Conservation (phyloP, 2,888 invertebrate species). For the Candidula unifasciata region DNA sequence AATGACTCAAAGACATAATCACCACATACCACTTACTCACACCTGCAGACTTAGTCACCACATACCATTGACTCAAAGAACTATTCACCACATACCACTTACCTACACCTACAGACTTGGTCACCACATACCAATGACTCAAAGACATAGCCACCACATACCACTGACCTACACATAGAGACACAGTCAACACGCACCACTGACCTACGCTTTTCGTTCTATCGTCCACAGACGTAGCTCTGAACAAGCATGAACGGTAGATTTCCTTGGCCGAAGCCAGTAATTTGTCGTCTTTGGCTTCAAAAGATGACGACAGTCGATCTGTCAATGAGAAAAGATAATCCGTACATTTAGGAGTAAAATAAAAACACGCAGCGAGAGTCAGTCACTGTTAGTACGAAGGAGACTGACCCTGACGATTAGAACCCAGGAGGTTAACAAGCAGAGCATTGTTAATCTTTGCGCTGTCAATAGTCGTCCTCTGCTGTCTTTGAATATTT, state of each 20-base stretch:
- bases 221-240: constrained; percentile 49
- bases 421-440: no score
- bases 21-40: no score
- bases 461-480: no score
- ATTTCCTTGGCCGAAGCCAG: constrained; percentile 55
- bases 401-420: no score
- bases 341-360: no score
- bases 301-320: constrained; percentile 55
- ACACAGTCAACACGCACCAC: not conserved
- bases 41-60: not conserved
- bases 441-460: no score
- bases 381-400: no score
- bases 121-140: no score
- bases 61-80: not conserved
- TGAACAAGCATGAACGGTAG: constrained; percentile 59
- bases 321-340: constrained; percentile 52
- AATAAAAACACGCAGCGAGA: no score
- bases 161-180: constrained; percentile 46
- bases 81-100: not conserved
- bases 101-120: constrained; percentile 51
- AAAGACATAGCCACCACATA: not conserved
- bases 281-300: constrained; percentile 53
- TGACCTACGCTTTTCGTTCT: constrained; percentile 51
- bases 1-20: no score
- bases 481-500: no score